phyloP scores from a whole-genome alignment of 2,797 vertebrate genomes.

The Rallus crepitans region DNA sequence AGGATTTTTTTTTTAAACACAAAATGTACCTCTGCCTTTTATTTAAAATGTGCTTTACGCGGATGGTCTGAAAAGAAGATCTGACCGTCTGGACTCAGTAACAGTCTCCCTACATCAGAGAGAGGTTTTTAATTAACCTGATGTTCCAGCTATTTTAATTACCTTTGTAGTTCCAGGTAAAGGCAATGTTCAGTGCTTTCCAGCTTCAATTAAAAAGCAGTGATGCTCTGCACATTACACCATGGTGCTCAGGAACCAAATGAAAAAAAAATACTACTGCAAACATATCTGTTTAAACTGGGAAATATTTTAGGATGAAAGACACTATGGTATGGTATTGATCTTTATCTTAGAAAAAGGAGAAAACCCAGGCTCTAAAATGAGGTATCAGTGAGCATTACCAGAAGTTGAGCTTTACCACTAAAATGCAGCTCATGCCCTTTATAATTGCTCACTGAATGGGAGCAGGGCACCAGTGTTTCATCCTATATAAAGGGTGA shows the following conservation, averaged over 20 bases:
- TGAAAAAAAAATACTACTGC: not conserved
- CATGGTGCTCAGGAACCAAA: not conserved
- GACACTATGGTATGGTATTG: not conserved
- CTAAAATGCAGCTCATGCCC: not conserved
- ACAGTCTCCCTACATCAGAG: not conserved
- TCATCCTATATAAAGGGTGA: not conserved
- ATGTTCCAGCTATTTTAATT: slow-evolving; percentile 31
- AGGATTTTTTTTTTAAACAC: not conserved
- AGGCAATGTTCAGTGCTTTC: not conserved
- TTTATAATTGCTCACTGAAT: not conserved
- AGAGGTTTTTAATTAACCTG: not conserved
- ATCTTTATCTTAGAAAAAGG: not conserved
- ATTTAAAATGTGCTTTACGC: not conserved
- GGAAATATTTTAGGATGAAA: slow-evolving; percentile 6
- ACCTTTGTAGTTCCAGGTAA: not conserved
- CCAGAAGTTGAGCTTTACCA: not conserved
- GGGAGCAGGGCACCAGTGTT: not conserved
- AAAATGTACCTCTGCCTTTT: not conserved
- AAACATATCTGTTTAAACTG: not conserved
- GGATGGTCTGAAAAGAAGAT: not conserved
- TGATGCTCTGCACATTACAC: not conserved
- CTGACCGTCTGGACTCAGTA: not conserved
- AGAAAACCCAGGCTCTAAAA: not conserved
- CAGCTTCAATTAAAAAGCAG: not conserved
- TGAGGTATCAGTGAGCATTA: not conserved